These are phyloP conservation scores for Pterophyllum scalare DNA, from an alignment of 2,113 vertebrate species.

Conservation along the genomic window DNA sequence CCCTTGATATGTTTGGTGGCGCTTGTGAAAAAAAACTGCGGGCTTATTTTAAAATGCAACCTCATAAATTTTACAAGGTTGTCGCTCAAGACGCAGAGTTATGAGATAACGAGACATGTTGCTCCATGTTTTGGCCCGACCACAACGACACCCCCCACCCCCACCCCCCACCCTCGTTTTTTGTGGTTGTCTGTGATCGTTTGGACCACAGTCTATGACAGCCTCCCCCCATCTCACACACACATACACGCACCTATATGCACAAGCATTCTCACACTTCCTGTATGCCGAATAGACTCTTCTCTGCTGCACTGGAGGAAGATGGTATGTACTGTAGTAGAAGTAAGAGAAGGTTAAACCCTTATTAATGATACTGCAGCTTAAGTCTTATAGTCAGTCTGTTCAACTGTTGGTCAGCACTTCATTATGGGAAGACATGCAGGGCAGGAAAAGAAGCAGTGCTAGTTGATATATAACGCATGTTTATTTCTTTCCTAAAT, in stretches of 20 bases:
- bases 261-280: conserved; percentile 45
- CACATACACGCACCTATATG: conserved; percentile 5
- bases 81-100: conserved; percentile 13
- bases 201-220: conserved; percentile 54
- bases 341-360: conserved; percentile 19
- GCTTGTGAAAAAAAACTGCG: background rate
- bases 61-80: conserved; percentile 10
- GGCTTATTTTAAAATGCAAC: background rate
- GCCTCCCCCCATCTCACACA: background rate
- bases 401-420: background rate
- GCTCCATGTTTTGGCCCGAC: conserved; percentile 64
- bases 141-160: conserved; percentile 28
- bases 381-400: background rate
- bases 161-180: conserved; percentile 18
- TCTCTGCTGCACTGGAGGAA: conserved; percentile 56
- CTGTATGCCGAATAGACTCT: conserved; percentile 60
- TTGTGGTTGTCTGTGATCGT: conserved; percentile 72
- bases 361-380: background rate
- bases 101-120: conserved; percentile 62
- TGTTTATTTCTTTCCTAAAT: background rate
- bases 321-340: conserved; percentile 65
- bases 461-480: background rate
- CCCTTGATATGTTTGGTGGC: conserved; percentile 9
- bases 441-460: background rate
- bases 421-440: background rate